Evolutionary conservation across 2,888 invertebrate genomes (phyloP).

Genomic region (Orthosia gracilis): DNA sequence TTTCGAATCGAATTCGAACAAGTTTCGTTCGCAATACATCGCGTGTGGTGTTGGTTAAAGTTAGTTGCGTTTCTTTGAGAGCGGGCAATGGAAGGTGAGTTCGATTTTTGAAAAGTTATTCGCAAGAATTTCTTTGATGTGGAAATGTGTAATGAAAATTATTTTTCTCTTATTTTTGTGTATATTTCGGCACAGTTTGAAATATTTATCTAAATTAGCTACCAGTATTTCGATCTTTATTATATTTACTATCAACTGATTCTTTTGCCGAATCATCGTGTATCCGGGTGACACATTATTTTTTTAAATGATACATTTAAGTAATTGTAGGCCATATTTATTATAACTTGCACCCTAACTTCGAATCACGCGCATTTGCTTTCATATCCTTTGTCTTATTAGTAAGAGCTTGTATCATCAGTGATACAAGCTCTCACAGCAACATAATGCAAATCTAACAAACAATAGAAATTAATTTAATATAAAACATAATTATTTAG

Average conservation of each 20-base stretch:
- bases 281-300: background rate
- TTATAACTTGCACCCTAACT: slow-evolving; percentile 15
- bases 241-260: background rate
- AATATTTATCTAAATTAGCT: background rate
- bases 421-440: no score
- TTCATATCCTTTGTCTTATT: slow-evolving; percentile 45
- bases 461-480: background rate
- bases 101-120: background rate
- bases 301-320: background rate
- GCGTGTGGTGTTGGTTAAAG: slow-evolving; percentile 60
- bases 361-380: slow-evolving; percentile 24
- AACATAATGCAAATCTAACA: background rate
- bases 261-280: background rate
- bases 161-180: background rate
- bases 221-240: background rate
- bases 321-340: background rate
- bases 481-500: background rate
- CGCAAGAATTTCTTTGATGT: background rate
- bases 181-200: background rate
- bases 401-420: background rate
- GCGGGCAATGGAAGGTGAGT: slow-evolving; percentile 52
- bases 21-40: slow-evolving; percentile 40
- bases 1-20: slow-evolving; percentile 59
- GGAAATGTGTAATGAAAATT: background rate
- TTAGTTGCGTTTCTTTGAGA: slow-evolving; percentile 27